Evolutionary conservation across 2,113 vertebrate species (phyloP), one percentile per base, ranked within the genome.

Genomic region (Labeo rohita): DNA sequence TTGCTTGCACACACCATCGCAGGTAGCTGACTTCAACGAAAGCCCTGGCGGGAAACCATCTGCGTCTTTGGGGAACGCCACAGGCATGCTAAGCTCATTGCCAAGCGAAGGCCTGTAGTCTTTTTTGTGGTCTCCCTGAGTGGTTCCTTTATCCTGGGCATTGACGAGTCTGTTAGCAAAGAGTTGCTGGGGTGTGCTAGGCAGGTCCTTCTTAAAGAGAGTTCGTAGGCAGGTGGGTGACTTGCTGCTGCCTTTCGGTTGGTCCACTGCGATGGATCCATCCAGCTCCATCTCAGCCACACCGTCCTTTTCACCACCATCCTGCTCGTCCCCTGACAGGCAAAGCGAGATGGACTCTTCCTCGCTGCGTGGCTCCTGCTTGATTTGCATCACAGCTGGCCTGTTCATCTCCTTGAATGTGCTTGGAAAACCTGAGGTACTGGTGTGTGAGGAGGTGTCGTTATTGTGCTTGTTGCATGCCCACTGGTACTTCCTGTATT

Each of bases 371-470:
- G 97, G 97, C 91, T 98, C 97, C 61, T 95, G 96, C 92, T 99
- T 99, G 90, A 99, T 98, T 92, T 96, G 96, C 89, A 95, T 95
- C 93, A 96, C 79, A 84, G 95, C 92, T 89, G 96, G 95, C 91
- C 87, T 84, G 85, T 89, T 68, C 68, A 47, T 96, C 93, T 97
- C 97, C 6, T 92, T 94, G 94, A 97, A 96, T 96, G 98, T 97
- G 97, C 97, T 97, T 96, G 97, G 96, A 93, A 98, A 98, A 96
- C 97, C 98, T 97, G 98, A 99, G 98, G 97, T 97, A 97, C 98
- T 97, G 95, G 95, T 96, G 93, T 97, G 95, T 95, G 98, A 96
- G 93, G 97, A 95, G 87, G 95, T 96, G 92, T 97, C 96, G 94
- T 97, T 97, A 95, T 98, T 99, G 95, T 96, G 95, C 98, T 99